Evolutionary conservation across 2,888 invertebrate species (phyloP).

Genomic region (Mimumesa dahlbomi): DNA sequence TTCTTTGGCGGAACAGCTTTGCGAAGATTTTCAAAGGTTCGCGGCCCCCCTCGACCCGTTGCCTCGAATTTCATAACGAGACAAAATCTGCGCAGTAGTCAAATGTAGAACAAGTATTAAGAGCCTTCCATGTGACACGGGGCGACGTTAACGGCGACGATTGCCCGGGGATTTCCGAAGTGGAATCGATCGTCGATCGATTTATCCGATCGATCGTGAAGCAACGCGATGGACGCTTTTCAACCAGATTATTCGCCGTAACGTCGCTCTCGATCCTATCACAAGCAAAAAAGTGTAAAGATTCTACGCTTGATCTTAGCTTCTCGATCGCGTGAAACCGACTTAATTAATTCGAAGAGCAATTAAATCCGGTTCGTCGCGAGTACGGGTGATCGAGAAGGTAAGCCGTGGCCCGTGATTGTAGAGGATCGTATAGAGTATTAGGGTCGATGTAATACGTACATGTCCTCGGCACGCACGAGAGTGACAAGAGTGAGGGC

Average conservation of each 20-base stretch:
- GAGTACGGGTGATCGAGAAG: too few species aligned
- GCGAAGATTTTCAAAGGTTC: too few species aligned
- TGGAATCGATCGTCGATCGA: neutral
- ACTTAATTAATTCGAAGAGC: neutral
- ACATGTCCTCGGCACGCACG: conserved; percentile 78
- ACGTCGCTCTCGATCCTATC: conserved; percentile 44
- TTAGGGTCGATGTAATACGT: conserved; percentile 65
- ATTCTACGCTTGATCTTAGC: conserved; percentile 38
- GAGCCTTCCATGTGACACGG: conserved; percentile 32
- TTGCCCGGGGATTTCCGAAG: too few species aligned
- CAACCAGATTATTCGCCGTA: conserved; percentile 5
- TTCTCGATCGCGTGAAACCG: conserved; percentile 33
- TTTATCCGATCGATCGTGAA: neutral
- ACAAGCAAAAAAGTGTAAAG: conserved; percentile 36
- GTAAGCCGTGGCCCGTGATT: too few species aligned
- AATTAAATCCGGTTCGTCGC: too few species aligned
- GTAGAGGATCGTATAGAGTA: neutral
- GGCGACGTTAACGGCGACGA: conserved; percentile 36
- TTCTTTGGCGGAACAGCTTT: too few species aligned
- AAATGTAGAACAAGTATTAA: conserved; percentile 37
- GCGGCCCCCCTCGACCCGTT: conserved; percentile 18
- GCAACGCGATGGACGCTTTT: too few species aligned
- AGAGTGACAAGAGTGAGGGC: conserved; percentile 77
- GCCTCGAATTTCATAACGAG: conserved; percentile 26
- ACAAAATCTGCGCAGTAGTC: conserved; percentile 18